phyloP scores from a whole-genome alignment of 2,113 vertebrate species.

The Diphyllodes magnificus region DNA sequence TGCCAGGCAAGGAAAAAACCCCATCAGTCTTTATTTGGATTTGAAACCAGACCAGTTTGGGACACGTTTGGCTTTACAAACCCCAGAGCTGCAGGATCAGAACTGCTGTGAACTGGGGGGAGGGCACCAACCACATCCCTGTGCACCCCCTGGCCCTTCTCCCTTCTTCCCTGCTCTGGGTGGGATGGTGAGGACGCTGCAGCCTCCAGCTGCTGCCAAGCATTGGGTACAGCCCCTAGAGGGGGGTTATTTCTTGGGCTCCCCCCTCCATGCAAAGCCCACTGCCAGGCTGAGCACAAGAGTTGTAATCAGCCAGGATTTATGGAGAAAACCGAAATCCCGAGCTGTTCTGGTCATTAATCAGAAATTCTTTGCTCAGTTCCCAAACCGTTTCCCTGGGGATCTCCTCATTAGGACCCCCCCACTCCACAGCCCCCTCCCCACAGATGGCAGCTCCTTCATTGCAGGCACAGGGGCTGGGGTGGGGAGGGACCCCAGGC shows the following conservation, averaged over 20 bases:
- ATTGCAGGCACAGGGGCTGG: not conserved
- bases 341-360: not conserved
- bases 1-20: not conserved
- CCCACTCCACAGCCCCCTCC: not conserved
- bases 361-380: not conserved
- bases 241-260: not conserved
- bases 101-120: not conserved
- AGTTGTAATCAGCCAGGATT: slow-evolving; percentile 15
- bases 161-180: not conserved
- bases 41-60: not conserved
- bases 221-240: not conserved
- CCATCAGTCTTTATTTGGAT: not conserved
- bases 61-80: not conserved
- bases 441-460: not conserved
- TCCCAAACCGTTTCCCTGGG: slow-evolving; percentile 5
- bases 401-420: not conserved
- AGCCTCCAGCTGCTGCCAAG: not conserved
- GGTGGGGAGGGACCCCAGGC: not conserved
- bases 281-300: not conserved
- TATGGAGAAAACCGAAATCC: slow-evolving; percentile 12
- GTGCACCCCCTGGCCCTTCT: not conserved
- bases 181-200: not conserved
- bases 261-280: not conserved
- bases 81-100: not conserved
- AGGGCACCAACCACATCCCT: not conserved